These are phyloP conservation scores for Petrolisthes manimaculis DNA, from an alignment of 2,888 invertebrate genomes.

Conservation along the genomic window DNA sequence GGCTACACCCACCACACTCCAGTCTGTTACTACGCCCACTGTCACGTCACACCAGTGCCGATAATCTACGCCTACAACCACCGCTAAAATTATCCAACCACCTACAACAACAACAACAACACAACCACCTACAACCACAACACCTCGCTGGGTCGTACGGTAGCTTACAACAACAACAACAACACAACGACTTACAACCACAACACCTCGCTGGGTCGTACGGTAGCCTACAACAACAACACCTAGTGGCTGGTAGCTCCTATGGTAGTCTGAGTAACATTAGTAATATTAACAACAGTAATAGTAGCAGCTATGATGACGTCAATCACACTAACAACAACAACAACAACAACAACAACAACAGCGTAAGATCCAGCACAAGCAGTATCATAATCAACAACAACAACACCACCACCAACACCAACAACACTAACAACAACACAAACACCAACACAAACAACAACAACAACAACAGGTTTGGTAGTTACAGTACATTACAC, in stretches of 20 bases:
- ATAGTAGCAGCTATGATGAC: background rate
- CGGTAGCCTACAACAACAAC: no score
- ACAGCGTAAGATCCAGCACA: conserved; percentile 9
- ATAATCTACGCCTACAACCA: conserved; percentile 28
- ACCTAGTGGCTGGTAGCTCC: background rate
- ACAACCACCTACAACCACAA: no score
- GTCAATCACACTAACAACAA: background rate
- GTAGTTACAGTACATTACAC: conserved; percentile 1
- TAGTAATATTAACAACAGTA: background rate
- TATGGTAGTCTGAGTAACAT: conserved; percentile 38
- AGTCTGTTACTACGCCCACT: conserved; percentile 31
- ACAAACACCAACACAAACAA: conserved; percentile 2
- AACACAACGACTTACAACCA: background rate
- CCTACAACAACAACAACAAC: background rate
- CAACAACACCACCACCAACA: background rate
- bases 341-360: background rate
- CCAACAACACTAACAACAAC: background rate
- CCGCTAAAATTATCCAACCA: background rate
- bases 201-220: background rate
- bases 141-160: no score
- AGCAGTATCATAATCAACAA: background rate
- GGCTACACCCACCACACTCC: background rate
- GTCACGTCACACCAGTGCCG: conserved; percentile 45
- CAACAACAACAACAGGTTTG: background rate
- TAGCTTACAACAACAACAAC: background rate